Conservation (phyloP, 2,797 vertebrate genomes). For the Tokudaia muenninki region DNA sequence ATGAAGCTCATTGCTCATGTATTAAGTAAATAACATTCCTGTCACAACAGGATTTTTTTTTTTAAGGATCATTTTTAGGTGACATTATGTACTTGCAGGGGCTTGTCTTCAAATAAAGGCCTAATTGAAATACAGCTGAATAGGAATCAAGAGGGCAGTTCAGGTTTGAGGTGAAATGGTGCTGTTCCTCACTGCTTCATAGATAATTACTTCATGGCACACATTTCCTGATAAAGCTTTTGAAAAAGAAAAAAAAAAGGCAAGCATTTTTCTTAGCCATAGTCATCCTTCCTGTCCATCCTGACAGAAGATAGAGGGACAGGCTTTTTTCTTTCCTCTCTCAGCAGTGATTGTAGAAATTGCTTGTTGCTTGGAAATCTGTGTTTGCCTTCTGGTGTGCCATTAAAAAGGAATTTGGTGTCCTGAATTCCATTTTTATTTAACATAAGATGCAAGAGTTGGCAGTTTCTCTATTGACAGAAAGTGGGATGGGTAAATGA, state of each 20-base stretch:
- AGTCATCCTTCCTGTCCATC: conserved; percentile 24
- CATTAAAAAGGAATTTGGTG: conserved; percentile 73
- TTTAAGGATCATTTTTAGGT: conserved; percentile 38
- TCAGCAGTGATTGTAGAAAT: conserved; percentile 50
- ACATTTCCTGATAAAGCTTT: conserved; percentile 73
- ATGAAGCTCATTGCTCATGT: conserved; percentile 66
- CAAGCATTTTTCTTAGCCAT: conserved; percentile 62
- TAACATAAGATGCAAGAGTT: conserved; percentile 34
- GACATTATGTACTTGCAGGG: conserved; percentile 65
- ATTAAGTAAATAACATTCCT: conserved; percentile 83
- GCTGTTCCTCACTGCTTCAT: conserved; percentile 51
- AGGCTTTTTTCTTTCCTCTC: not conserved
- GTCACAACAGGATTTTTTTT: conserved; percentile 44
- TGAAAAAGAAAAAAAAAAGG: conserved; percentile 60
- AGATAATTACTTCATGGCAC: conserved; percentile 57
- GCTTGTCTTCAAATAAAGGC: conserved; percentile 74
- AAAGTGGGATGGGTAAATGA: not conserved
- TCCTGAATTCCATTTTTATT: conserved; percentile 53
- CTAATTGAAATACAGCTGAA: conserved; percentile 46
- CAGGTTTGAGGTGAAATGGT: conserved; percentile 64
- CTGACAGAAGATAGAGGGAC: conserved; percentile 54
- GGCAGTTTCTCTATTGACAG: conserved; percentile 5
- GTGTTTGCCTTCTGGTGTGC: conserved; percentile 67
- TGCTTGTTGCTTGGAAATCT: conserved; percentile 73
- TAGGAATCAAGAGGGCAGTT: conserved; percentile 8